Base-by-base conservation (phyloP, 1,140 invertebrate genomes). In the Venustaconcha ellipsiformis region DNA sequence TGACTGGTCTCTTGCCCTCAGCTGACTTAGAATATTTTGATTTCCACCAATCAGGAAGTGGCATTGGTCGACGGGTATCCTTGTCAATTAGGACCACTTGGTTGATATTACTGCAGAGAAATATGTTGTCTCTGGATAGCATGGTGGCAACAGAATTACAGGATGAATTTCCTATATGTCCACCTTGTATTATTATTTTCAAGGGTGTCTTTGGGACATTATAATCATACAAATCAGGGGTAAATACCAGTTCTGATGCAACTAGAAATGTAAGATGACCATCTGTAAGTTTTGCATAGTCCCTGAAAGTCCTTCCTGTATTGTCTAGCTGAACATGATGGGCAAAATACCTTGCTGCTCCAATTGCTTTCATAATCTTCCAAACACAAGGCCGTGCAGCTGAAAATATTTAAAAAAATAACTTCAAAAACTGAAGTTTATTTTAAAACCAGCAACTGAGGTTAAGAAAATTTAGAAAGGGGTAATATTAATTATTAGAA, bases 1-100 rank as follows among this genome's bases (percentile, higher is more conserved):
- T 78, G 15, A 80, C 64, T 17, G 79, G 65, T 18, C 58, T 56
- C 15, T 76, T 58, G 13, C 57, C 30, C 66, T 73, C 64, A 17
- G 73, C 71, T 23, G 71, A 77, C 58, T 80, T 76, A 1, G 75
- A 63, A 67, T 84, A 84, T 70, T 84, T 84, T 62, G 72, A 67
- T 57, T 74, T 79, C 82, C 82, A 84, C 80, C 80, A 82, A 18
- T 69, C 79, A 15, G 82, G 82, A 23, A 84, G 70, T 18, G 72
- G 68, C 55, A 67, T 72, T 26, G 82, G 82, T 74, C 79, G 66
- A 8, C 80, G 69, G 15, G 79, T 79, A 30, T 23, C 4, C 62
- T 58, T 79, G 23, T 80, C 75, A 57, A 84, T 78, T 37, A 70
- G 78, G 5, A 83, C 81, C 17, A 80, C 78, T 65, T 83, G 81